Evolutionary conservation across 2,888 invertebrate genomes (phyloP), one percentile per base, ranked within the genome.

Genomic region (Apamea sordens): DNA sequence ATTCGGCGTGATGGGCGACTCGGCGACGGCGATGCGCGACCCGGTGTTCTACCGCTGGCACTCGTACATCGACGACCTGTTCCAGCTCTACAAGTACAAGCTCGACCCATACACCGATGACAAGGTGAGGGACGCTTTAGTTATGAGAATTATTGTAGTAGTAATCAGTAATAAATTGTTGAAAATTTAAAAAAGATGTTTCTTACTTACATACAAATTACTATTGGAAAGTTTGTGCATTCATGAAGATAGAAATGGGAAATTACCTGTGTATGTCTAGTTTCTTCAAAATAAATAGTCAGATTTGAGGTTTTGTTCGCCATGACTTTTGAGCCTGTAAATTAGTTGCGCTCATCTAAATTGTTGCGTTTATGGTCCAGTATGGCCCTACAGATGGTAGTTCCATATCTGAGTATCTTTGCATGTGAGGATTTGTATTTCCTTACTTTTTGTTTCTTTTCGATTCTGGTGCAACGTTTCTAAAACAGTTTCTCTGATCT

Each of bases 41-140:
- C 98, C 99, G 0, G 95, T 98, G 32, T 99, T 99, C 97, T 99
- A 98, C 95, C 98, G 98, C 92, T 98, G 98, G 98, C 99, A 99
- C 91, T 97, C 98, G 0, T 98, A 97, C 92, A 96, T 98, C 44
- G 98, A 99, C 90, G 98, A 98, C 88, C 95, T 99, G 53, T 98
- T 98, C 97, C 97, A 97, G 88, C 97, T 98, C 85, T 98, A 98
- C 94, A 99, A 99, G 94, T 96, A 96, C 82, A 98, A 97, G 24
- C 95, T 99, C 47, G 96, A 98, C 0, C 97, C 98, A 5, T 99
- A 99, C 93, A 96, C 95, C 0, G 90, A 91, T 7, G 95, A 97
- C 64, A 97, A 97, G 96, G 98, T 71, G n/a, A 71, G 71, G 2
- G 24, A 24, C 7, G 10, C 3, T 36, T 32, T n/a, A 36, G 7